Percentiles rank a stretch among this genome's conserved stretches.
These are phyloP conservation scores for Microcebus griseorufus DNA, from an alignment of 2,113 vertebrate genomes.

Conservation along the genomic window DNA sequence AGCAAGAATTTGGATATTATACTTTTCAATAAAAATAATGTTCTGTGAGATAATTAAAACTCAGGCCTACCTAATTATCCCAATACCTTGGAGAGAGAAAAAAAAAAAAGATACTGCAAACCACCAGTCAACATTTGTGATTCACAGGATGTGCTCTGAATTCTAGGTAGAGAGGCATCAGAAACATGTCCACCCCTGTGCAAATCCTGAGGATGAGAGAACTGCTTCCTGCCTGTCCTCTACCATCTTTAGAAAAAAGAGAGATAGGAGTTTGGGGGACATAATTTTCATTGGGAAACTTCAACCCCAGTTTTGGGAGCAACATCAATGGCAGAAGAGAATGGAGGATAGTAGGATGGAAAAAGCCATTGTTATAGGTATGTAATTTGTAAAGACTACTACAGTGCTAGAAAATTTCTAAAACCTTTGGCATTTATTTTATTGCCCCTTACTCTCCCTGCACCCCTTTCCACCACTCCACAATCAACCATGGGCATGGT, in stretches of 20 bases:
- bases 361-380: not conserved
- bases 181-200: not conserved
- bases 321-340: not conserved
- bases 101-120: not conserved
- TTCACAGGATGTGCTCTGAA: not conserved
- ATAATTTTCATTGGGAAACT: not conserved
- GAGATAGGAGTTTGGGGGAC: not conserved
- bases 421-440: not conserved
- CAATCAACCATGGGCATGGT: not conserved
- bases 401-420: not conserved
- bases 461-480: too few relatives aligned
- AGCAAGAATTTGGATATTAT: not conserved
- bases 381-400: not conserved
- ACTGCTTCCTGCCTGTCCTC: not conserved
- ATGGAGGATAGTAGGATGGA: not conserved
- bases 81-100: not conserved
- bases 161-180: not conserved
- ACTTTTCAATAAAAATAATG: not conserved
- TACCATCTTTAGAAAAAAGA: not conserved
- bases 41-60: not conserved
- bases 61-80: not conserved
- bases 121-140: not conserved
- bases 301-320: not conserved
- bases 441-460: not conserved
- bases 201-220: not conserved